These are phyloP conservation scores for Neogobius melanostomus DNA, from an alignment of 2,113 vertebrate species.

Conservation along the genomic window DNA sequence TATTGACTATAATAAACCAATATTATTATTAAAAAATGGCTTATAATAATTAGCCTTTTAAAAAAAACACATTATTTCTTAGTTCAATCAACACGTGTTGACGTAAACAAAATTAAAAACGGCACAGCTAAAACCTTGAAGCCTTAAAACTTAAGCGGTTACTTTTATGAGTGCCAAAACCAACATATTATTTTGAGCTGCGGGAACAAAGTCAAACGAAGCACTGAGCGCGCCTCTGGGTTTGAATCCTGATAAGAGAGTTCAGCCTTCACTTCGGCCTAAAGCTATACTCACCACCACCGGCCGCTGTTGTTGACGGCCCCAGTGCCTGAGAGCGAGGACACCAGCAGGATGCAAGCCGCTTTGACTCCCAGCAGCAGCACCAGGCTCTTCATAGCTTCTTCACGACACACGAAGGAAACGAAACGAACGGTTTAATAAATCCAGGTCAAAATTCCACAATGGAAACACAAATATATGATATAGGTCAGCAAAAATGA, in stretches of 20 bases:
- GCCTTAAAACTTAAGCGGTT: conserved; percentile 41
- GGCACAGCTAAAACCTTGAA: conserved; percentile 24
- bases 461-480: neutral
- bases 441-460: neutral
- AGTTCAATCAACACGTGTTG: neutral
- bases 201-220: conserved; percentile 21
- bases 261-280: conserved; percentile 22
- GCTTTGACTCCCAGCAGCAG: conserved; percentile 85
- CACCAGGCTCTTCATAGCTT: conserved; percentile 82
- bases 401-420: conserved; percentile 37
- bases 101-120: conserved; percentile 33
- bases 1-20: no score
- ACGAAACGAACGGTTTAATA: conserved; percentile 6
- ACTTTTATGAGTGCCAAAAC: conserved; percentile 45
- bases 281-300: conserved; percentile 84
- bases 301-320: conserved; percentile 90
- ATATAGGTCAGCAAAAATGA: neutral
- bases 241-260: conserved; percentile 11
- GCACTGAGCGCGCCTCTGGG: neutral
- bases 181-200: conserved; percentile 49
- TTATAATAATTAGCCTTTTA: no score
- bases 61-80: no score
- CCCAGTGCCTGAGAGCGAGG: conserved; percentile 85
- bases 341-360: conserved; percentile 85
- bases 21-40: neutral